phyloP scores from a whole-genome alignment of 2,797 vertebrate species.

The Pantherophis alleghaniensis region DNA sequence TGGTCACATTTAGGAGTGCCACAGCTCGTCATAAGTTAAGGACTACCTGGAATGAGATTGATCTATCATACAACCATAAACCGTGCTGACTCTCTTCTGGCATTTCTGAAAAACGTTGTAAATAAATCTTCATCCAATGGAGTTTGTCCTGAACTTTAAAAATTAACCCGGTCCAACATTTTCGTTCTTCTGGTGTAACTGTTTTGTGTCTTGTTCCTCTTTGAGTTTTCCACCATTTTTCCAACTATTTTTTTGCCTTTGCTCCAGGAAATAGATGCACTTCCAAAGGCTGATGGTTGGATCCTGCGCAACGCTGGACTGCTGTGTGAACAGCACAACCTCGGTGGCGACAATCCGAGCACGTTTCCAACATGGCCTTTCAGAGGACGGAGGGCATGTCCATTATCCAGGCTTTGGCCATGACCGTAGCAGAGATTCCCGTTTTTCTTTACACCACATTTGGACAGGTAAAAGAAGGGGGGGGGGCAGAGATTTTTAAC shows the following conservation, averaged over 20 bases:
- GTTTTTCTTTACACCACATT: constrained; percentile 97
- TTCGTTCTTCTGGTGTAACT: background rate
- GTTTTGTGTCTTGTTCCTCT: accelerated
- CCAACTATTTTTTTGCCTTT: background rate
- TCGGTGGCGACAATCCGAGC: background rate
- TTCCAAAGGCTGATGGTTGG: background rate
- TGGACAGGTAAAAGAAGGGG: constrained; percentile 83
- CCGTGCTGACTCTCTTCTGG: background rate
- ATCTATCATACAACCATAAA: background rate
- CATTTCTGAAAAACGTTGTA: background rate
- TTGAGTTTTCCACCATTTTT: background rate
- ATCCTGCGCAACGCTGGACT: constrained; percentile 17
- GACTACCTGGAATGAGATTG: background rate
- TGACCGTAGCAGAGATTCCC: constrained; percentile 98
- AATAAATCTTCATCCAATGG: background rate
- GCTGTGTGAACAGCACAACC: constrained; percentile 17
- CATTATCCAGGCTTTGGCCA: constrained; percentile 94
- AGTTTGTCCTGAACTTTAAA: background rate
- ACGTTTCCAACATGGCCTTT: constrained; percentile 80
- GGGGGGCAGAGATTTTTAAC: too few relatives aligned
- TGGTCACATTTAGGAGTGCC: background rate
- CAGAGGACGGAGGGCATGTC: constrained; percentile 87
- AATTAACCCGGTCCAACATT: background rate
- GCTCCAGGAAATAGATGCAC: constrained; percentile 28
- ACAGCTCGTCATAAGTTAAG: background rate